Conservation (phyloP, 2,888 invertebrate genomes). For the Crioceris asparagi region DNA sequence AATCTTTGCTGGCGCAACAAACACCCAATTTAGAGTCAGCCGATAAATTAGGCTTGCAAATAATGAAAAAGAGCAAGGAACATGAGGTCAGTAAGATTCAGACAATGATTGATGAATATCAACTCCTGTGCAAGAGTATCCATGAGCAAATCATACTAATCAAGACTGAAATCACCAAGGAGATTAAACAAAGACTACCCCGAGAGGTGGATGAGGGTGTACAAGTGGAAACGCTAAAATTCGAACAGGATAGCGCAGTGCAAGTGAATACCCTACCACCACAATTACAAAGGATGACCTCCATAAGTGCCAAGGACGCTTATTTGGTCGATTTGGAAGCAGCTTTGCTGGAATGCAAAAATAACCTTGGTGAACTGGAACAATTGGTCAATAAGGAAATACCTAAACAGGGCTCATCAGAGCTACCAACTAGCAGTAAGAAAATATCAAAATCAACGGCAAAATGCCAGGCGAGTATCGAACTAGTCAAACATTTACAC, state of each 20-base stretch:
- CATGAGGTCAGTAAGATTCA: conserved; percentile 47
- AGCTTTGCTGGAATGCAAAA: conserved; percentile 61
- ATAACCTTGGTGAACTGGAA: conserved; percentile 56
- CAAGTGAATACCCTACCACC: conserved; percentile 71
- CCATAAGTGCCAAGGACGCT: conserved; percentile 71
- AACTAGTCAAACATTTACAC: conserved; percentile 71
- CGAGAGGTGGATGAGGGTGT: conserved; percentile 47
- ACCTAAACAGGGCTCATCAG: conserved; percentile 42
- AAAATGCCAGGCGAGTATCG: conserved; percentile 69
- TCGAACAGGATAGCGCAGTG: conserved; percentile 65
- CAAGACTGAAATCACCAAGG: conserved; percentile 36
- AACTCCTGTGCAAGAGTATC: conserved; percentile 51
- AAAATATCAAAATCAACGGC: conserved; percentile 66
- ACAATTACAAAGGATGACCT: conserved; percentile 48
- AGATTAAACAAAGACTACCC: conserved; percentile 27
- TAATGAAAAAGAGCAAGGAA: conserved; percentile 47
- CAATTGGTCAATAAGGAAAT: conserved; percentile 50
- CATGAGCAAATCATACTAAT: conserved; percentile 42
- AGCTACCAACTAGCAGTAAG: conserved; percentile 53
- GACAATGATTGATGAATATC: conserved; percentile 55
- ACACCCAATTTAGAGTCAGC: conserved; percentile 44
- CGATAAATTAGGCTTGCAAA: conserved; percentile 48
- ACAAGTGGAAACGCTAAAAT: conserved; percentile 63
- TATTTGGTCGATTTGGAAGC: conserved; percentile 65
- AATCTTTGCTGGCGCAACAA: conserved; percentile 45